Evolutionary conservation across 2,113 vertebrate species (phyloP).

Genomic region (Planiliza haematocheilus): DNA sequence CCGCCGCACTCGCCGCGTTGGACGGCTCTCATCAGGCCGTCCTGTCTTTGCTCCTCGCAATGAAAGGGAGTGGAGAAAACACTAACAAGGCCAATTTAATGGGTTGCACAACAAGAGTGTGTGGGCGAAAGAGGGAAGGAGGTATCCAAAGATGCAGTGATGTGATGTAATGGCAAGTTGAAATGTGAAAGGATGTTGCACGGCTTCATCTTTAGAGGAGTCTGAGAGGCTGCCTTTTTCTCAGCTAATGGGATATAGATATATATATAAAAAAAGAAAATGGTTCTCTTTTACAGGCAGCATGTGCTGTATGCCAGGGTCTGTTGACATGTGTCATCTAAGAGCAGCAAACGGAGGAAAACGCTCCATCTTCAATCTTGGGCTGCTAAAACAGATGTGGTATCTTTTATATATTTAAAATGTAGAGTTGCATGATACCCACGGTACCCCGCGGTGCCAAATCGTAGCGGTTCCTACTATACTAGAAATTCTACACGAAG

Average conservation of each 20-base stretch:
- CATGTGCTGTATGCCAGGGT: conserved; percentile 21
- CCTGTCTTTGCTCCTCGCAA: conserved; percentile 52
- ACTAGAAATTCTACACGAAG: no score
- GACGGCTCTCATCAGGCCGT: conserved; percentile 62
- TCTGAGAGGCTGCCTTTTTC: conserved; percentile 27
- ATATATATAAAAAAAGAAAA: conserved; percentile 2
- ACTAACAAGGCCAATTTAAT: conserved; percentile 70
- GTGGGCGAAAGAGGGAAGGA: conserved; percentile 57
- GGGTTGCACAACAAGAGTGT: conserved; percentile 63
- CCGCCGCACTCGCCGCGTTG: conserved; percentile 44
- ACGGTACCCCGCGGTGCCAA: no score
- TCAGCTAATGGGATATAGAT: conserved; percentile 16
- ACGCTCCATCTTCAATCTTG: not conserved
- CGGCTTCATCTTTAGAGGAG: conserved; percentile 37
- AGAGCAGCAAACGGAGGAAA: conserved; percentile 28
- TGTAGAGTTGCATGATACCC: no score
- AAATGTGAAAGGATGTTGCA: conserved; percentile 47
- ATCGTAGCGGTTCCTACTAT: no score
- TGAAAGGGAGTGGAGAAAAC: conserved; percentile 54
- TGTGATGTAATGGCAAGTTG: conserved; percentile 61
- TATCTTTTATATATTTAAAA: conserved; percentile 7
- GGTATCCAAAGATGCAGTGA: conserved; percentile 53
- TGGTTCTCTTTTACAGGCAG: not conserved
- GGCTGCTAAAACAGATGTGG: not conserved
- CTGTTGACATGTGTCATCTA: conserved; percentile 17